A percentile compares a stretch with the other conserved stretches of the same genome.
Conservation (phyloP, 2,113 vertebrate genomes). For the Origma solitaria region DNA sequence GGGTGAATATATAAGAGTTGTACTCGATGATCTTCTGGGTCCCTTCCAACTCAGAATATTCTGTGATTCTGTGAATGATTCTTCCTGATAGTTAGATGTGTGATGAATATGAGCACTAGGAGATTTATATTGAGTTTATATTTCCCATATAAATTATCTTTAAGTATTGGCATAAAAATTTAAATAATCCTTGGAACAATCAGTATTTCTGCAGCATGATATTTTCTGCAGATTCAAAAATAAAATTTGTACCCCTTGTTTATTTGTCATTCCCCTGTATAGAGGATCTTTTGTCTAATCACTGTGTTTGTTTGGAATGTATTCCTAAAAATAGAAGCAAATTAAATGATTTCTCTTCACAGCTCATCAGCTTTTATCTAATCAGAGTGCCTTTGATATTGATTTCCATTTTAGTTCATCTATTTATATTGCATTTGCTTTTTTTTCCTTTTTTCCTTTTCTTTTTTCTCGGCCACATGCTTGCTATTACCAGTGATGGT, state of each 20-base stretch:
- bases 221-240: neutral
- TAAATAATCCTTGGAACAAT: neutral
- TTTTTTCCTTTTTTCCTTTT: too few relatives aligned
- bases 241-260: neutral
- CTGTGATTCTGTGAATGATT: neutral
- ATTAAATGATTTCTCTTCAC: neutral
- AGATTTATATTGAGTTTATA: neutral
- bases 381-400: neutral
- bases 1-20: neutral
- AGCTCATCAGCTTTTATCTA: conserved; percentile 15
- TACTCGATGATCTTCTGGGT: neutral
- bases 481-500: neutral
- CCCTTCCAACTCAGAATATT: neutral
- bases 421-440: neutral
- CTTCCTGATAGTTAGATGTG: neutral
- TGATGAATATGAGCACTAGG: neutral
- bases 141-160: neutral
- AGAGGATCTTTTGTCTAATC: neutral
- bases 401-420: conserved; percentile 9
- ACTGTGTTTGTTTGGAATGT: conserved; percentile 2
- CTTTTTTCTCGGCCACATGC: neutral
- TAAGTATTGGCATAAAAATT: neutral
- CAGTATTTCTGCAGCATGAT: neutral
- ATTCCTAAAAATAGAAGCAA: conserved; percentile 25
- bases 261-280: neutral